Evolutionary conservation across 1,140 invertebrate genomes (phyloP), one percentile per base, ranked within the genome.

Genomic region (Bombus superbus): DNA sequence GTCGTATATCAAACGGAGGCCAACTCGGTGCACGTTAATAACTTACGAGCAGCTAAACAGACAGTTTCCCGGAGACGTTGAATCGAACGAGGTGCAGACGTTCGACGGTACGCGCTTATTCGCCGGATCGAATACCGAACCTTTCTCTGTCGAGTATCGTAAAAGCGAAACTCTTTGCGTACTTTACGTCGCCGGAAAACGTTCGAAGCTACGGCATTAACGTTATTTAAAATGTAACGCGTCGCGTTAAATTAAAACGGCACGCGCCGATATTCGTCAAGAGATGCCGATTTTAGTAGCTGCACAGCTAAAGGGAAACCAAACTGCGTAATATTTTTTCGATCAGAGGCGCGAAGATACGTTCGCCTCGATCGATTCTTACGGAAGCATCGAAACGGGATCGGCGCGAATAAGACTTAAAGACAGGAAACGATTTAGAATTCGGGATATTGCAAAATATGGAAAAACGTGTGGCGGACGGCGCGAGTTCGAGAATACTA

Each of bases 11-110:
- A 35, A 28, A 53, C n/a, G 13, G 44, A 75, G 32, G n/a, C 44
- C 10, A 53, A 53, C n/a, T 75, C 32, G 11, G 10, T 25, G 32
- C 4, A 32, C 73, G 11, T 75, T 75, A 75, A 75, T 75, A 75
- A 75, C n/a, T 35, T 75, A 75, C 13, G n/a, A 75, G 53, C 32
- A 53, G 32, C 22, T 75, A 75, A 75, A 75, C 73, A 53, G 44
- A 53, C 73, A n/a, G 44, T 53, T 35, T 25, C 4, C 32, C 35
- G 73, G 32, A 35, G 32, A 35, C 25, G 73, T 11, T 74, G n/a
- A 32, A 75, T 53, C 73, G 44, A 75, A 75, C 73, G 32, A 53
- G 32, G 22, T 53, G 42, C 44, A 75, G 40, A 75, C 44, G 13
- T 53, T 47, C 3, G 42, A 75, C 15, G 73, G n/a, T 10, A 18